phyloP scores from a whole-genome alignment of 2,888 invertebrate species.

The Cantharis rustica region DNA sequence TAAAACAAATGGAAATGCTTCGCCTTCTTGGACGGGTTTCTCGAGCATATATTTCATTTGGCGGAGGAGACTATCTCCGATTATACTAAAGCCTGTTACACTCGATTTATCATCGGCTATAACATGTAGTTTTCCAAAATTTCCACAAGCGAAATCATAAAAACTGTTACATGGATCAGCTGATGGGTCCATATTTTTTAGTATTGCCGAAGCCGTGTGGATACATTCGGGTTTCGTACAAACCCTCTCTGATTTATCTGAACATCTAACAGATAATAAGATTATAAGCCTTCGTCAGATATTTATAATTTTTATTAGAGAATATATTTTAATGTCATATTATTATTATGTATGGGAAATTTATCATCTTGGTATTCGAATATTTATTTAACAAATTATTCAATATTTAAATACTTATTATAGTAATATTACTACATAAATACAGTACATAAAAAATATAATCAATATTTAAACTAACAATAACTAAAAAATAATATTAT shows the following conservation, averaged over 20 bases:
- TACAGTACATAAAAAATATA: too few species aligned
- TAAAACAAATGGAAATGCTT: slow-evolving; percentile 72
- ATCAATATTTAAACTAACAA: too few species aligned
- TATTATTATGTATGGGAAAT: too few species aligned
- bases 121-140: slow-evolving; percentile 70
- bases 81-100: slow-evolving; percentile 74
- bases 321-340: too few species aligned
- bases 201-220: slow-evolving; percentile 69
- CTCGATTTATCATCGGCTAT: slow-evolving; percentile 84
- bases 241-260: background rate
- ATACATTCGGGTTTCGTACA: background rate
- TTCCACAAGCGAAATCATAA: slow-evolving; percentile 79
- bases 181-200: slow-evolving; percentile 70
- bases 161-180: slow-evolving; percentile 83
- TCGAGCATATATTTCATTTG: slow-evolving; percentile 73
- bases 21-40: slow-evolving; percentile 63
- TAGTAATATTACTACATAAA: too few species aligned
- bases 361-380: too few species aligned
- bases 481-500: too few species aligned
- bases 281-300: background rate
- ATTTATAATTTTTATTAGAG: too few species aligned
- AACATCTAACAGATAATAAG: background rate
- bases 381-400: too few species aligned
- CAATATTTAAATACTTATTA: too few species aligned
- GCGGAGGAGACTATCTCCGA: slow-evolving; percentile 74